Conservation (phyloP, 2,888 invertebrate species). For the Ceramica pisi region DNA sequence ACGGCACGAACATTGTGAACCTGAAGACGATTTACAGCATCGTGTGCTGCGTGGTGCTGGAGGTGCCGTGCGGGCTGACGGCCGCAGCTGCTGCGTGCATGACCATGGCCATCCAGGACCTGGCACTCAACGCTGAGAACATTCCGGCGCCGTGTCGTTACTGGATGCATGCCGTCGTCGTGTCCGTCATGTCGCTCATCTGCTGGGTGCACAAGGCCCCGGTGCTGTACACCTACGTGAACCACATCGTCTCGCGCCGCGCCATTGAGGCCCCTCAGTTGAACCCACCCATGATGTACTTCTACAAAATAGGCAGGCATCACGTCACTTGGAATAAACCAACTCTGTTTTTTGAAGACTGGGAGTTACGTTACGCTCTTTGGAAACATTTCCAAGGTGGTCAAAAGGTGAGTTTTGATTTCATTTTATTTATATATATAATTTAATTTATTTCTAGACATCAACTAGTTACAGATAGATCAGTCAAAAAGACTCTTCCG, state of each 20-base stretch:
- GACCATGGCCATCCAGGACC: slow-evolving; percentile 92
- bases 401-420: slow-evolving; percentile 20
- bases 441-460: slow-evolving; percentile 34
- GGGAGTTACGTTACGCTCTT: slow-evolving; percentile 92
- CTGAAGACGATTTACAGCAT: slow-evolving; percentile 89
- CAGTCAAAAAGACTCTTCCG: slow-evolving; percentile 63
- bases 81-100: slow-evolving; percentile 91
- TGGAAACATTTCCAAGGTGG: slow-evolving; percentile 91
- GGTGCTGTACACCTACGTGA: slow-evolving; percentile 90
- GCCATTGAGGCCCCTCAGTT: slow-evolving; percentile 92
- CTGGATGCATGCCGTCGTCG: slow-evolving; percentile 91
- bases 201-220: slow-evolving; percentile 92
- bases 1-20: slow-evolving; percentile 85
- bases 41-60: slow-evolving; percentile 89
- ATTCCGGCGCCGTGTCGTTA: slow-evolving; percentile 80
- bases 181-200: slow-evolving; percentile 91
- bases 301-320: slow-evolving; percentile 89
- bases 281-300: slow-evolving; percentile 91
- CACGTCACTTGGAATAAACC: slow-evolving; percentile 91
- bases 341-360: slow-evolving; percentile 92
- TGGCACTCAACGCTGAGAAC: slow-evolving; percentile 81
- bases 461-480: slow-evolving; percentile 6
- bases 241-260: slow-evolving; percentile 89
- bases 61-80: slow-evolving; percentile 92
- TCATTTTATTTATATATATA: neutral